phyloP scores from a whole-genome alignment of 1,140 invertebrate species.

The Sinella curviseta region DNA sequence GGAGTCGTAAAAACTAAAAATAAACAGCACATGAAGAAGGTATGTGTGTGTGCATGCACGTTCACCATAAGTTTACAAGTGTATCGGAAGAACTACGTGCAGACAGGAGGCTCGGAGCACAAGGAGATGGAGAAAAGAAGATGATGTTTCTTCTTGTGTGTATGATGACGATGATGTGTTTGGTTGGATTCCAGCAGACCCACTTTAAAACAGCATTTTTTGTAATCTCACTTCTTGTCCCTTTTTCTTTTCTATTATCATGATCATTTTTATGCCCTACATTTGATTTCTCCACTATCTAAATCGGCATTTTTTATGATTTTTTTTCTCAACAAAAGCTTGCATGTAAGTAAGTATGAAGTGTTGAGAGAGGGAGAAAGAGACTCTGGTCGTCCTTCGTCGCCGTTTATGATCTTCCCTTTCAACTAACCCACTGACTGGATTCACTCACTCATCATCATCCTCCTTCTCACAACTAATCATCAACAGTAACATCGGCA shows the following conservation, averaged over 20 bases:
- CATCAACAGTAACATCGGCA: neutral
- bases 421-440: neutral
- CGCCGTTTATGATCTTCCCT: neutral
- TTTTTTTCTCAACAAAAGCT: neutral
- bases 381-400: neutral
- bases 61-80: too few species aligned
- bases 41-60: neutral
- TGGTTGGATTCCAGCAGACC: neutral
- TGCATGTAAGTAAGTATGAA: neutral
- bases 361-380: neutral
- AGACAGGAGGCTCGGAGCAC: neutral
- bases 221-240: neutral
- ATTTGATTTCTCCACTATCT: slow-evolving; percentile 25
- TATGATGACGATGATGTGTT: neutral
- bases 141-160: neutral
- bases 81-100: too few species aligned
- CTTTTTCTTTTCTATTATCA: neutral
- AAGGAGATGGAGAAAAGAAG: neutral
- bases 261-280: slow-evolving; percentile 25
- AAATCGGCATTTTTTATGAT: slow-evolving; percentile 20
- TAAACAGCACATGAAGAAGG: neutral
- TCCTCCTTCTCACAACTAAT: neutral
- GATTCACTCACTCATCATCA: slow-evolving; percentile 15
- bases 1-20: slow-evolving; percentile 23
- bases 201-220: neutral